Percentiles rank a stretch among this genome's conserved stretches.
Evolutionary conservation across 2,888 invertebrate species (phyloP).

Genomic region (Polydrusus pterygomalis): DNA sequence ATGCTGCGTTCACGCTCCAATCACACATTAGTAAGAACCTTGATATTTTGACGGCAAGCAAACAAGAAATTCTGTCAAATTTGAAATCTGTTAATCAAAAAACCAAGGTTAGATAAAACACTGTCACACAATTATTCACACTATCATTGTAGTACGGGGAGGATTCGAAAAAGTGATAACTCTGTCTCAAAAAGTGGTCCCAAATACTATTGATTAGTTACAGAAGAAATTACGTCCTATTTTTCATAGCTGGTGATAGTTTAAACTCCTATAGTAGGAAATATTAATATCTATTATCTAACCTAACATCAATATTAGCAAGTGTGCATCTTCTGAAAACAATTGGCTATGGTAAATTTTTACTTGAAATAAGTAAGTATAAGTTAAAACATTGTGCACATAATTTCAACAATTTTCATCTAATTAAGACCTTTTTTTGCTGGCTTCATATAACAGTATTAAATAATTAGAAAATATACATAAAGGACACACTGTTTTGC

Average conservation of each 20-base stretch:
- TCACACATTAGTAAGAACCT: conserved; percentile 30
- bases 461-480: too few relatives aligned
- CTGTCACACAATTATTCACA: conserved; percentile 46
- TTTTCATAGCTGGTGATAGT: conserved; percentile 64
- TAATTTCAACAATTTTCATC: too few relatives aligned
- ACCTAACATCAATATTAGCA: conserved; percentile 30
- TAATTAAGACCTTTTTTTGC: too few relatives aligned
- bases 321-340: not conserved
- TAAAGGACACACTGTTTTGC: too few relatives aligned
- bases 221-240: conserved; percentile 49
- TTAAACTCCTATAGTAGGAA: conserved; percentile 52
- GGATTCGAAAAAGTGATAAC: conserved; percentile 39
- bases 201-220: conserved; percentile 10
- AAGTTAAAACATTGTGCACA: too few relatives aligned
- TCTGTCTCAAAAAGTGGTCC: conserved; percentile 49
- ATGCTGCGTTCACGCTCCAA: conserved; percentile 38
- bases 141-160: conserved; percentile 41
- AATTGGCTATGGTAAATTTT: not conserved
- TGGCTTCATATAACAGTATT: too few relatives aligned
- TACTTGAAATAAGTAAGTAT: too few relatives aligned
- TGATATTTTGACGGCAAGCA: conserved; percentile 47
- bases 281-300: conserved; percentile 11
- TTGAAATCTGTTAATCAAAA: conserved; percentile 42
- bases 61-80: conserved; percentile 1
- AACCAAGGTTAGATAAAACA: conserved; percentile 43